Base-by-base conservation (phyloP, 2,797 vertebrate species). In the Threskiornis aethiopicus region DNA sequence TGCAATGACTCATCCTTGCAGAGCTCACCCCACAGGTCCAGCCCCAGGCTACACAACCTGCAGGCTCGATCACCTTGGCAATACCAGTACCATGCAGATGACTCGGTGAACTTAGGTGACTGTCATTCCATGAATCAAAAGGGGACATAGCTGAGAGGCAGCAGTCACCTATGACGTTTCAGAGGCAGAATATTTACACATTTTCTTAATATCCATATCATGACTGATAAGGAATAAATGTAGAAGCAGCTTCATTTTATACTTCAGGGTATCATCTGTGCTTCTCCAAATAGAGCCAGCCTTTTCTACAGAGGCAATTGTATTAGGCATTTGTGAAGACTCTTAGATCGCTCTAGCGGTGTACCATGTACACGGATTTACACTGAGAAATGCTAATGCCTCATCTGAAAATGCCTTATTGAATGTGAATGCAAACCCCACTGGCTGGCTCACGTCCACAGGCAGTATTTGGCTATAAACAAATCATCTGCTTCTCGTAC, bases 1-100 rank as follows among this genome's bases (percentile, higher is more conserved):
- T 0, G 0, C 73, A 71, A 35, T 0, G 3, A 35, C 35, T 25
- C 2, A 0, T 51, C 44, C 61, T 59, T 25, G 18, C 64, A 77
- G 58, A 84, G 31, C 24, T 86, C 31, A 22, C 15, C 33, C 42
- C 31, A 20, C 33, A 42, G 13, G 7, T 70, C 26, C 5, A 4
- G 55, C 26, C 42, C 37, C 26, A 64, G 66, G 8, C 17, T 42
- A 57, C 17, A 33, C 25, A 49, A 41, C 11, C 39, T 22, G 18
- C 39, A 81, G 21, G 14, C 35, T 70, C 12, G 11, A 3, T 57
- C 72, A n/a, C 14, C 28, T 84, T 6, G 28, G 24, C 75, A 41
- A 31, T 47, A 58, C 14, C 1, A 1, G 41, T 39, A 77, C n/a
- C 21, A 14, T 13, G 28, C 21, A 66, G 46, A 24, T 26, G 35